Base-by-base conservation (phyloP, 1,140 invertebrate genomes). In the Cataglyphis hispanica region DNA sequence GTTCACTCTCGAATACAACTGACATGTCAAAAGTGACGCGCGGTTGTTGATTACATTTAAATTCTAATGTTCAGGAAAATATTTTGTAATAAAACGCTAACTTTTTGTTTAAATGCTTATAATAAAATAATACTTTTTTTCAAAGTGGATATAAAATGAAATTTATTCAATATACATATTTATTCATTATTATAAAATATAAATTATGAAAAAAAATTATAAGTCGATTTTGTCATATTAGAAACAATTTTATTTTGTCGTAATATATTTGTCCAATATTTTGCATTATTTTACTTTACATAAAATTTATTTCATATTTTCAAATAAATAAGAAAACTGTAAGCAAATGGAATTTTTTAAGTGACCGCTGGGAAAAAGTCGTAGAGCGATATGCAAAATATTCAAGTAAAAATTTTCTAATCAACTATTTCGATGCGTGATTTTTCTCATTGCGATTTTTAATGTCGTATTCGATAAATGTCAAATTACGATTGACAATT, bases 401-500 rank as follows among this genome's bases (percentile, higher is more conserved):
- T 58, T 31, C 25, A 37, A 56, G 27, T n/a, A 34, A 70, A 16
- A 53, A 2, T 80, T 80, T n/a, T 7, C 37, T 13, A 16, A 4
- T 81, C 78, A 11, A n/a, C 34, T 13, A 25, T 34, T 31, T 43
- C 11, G 19, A 25, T 43, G 8, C 25, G 5, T 27, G 1, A 16
- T 25, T 70, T 43, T 40, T 34, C 72, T 58, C n/a, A 72, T 10
- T 22, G 63, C 46, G 43, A 69, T 27, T 46, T 56, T 69, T 69
- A 80, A 80, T 69, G 53, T 19, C 76, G 31, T 25, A 11, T 16
- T 27, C 56, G 53, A 46, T 83, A 72, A 83, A 83, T 40, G 67
- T 83, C 67, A 61, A 72, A 61, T 56, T 58, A 16, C 34, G 37
- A n/a, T n/a, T n/a, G n/a, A n/a, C n/a, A n/a, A n/a, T n/a, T n/a